These are phyloP conservation scores for Ophion obscuratus DNA, from an alignment of 2,888 invertebrate species.

Conservation along the genomic window DNA sequence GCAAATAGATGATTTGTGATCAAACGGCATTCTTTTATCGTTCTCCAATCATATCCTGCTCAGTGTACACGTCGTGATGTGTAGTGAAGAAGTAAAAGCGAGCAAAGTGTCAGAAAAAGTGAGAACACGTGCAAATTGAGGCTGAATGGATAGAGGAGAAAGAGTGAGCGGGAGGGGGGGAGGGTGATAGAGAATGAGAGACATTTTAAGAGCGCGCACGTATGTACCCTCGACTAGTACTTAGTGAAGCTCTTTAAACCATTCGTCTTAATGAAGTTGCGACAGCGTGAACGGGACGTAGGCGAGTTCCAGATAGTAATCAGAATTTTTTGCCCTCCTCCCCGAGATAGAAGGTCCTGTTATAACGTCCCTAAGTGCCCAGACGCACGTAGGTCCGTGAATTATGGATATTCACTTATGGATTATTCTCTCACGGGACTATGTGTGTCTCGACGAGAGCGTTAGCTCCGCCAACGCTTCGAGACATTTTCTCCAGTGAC, in stretches of 20 bases:
- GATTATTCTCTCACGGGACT: slow-evolving; percentile 12
- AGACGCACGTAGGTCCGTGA: neutral
- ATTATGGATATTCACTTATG: slow-evolving; percentile 39
- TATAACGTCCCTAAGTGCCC: slow-evolving; percentile 14
- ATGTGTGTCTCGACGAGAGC: slow-evolving; percentile 25
- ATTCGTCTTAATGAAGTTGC: slow-evolving; percentile 38
- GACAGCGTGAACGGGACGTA: slow-evolving; percentile 11
- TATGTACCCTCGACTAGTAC: slow-evolving; percentile 18
- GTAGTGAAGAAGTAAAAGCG: neutral
- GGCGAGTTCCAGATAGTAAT: slow-evolving; percentile 41
- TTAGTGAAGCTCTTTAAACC: slow-evolving; percentile 30
- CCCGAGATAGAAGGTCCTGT: slow-evolving; percentile 5
- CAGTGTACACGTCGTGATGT: neutral
- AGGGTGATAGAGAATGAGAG: neutral
- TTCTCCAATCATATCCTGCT: neutral
- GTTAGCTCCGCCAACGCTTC: neutral
- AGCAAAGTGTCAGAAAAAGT: neutral
- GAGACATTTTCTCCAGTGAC: slow-evolving; percentile 14
- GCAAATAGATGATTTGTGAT: neutral
- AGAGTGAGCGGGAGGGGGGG: neutral
- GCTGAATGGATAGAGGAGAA: neutral
- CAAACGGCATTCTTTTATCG: neutral
- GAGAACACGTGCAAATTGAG: neutral
- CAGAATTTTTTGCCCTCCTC: slow-evolving; percentile 30
- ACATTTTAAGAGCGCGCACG: neutral